phyloP scores from a whole-genome alignment of 2,113 vertebrate genomes.

The Colinus virginianus region DNA sequence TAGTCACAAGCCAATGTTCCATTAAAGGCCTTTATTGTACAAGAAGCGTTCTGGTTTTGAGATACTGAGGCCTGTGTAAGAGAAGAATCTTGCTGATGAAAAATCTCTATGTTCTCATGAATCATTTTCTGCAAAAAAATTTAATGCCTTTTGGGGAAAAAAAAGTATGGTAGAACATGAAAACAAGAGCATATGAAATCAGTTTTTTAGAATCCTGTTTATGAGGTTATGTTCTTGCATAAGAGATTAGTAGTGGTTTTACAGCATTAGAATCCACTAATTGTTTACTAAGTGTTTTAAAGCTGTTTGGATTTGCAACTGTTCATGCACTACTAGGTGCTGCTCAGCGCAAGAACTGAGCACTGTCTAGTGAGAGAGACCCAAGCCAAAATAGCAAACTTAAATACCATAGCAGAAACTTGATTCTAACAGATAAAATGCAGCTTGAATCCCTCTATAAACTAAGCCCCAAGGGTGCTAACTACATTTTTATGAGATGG shows the following conservation, averaged over 20 bases:
- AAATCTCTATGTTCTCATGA: neutral
- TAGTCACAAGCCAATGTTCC: neutral
- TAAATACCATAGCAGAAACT: conserved; percentile 10
- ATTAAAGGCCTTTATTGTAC: neutral
- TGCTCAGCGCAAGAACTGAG: neutral
- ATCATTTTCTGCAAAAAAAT: neutral
- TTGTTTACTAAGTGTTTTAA: neutral
- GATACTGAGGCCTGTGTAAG: neutral
- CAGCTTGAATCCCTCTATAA: neutral
- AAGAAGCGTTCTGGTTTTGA: neutral
- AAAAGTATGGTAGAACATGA: neutral
- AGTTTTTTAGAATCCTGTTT: neutral
- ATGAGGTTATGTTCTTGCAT: neutral
- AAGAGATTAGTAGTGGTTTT: neutral
- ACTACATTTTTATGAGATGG: conserved; percentile 21
- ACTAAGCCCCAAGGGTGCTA: neutral
- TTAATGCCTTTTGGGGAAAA: neutral
- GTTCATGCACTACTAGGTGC: neutral
- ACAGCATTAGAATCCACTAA: neutral
- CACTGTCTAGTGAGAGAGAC: neutral
- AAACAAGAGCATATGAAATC: neutral
- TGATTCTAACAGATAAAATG: conserved; percentile 17
- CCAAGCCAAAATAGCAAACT: neutral
- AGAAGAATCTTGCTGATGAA: neutral
- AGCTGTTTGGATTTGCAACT: neutral